Percentiles rank a stretch among this genome's conserved stretches.
phyloP scores from a whole-genome alignment of 1,140 invertebrate genomes.

The Euwallacea similis region DNA sequence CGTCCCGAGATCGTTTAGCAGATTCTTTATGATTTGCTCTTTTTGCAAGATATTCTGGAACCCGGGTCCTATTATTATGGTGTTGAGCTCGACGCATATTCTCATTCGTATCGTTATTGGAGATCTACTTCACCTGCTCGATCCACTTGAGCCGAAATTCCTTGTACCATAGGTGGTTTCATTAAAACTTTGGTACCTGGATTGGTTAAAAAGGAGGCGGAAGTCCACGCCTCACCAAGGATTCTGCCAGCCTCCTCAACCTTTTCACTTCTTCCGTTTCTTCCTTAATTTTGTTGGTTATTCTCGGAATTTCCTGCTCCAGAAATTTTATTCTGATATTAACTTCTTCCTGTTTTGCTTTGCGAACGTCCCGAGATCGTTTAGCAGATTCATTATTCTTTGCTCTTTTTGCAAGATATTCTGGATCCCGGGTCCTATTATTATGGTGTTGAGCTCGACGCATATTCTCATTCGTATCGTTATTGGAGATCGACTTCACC shows the following conservation, averaged over 20 bases:
- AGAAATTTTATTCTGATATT: constrained; percentile 75
- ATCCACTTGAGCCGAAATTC: too few species aligned
- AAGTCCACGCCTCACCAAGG: too few species aligned
- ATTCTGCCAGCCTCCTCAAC: constrained; percentile 27
- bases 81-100: too few species aligned
- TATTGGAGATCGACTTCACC: neutral
- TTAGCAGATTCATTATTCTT: constrained; percentile 98
- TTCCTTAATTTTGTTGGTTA: constrained; percentile 55
- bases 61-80: too few species aligned
- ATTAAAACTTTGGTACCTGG: too few species aligned
- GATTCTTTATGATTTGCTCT: too few species aligned
- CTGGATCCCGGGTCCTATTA: constrained; percentile 61
- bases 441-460: neutral
- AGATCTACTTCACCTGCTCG: too few species aligned
- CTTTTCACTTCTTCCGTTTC: constrained; percentile 59
- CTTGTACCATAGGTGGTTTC: too few species aligned
- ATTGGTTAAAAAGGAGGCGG: too few species aligned
- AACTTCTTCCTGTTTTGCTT: constrained; percentile 90
- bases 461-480: constrained; percentile 3
- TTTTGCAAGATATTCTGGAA: too few species aligned
- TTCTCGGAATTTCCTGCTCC: constrained; percentile 75
- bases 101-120: too few species aligned
- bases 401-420: constrained; percentile 82
- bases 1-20: too few species aligned
- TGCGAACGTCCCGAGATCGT: constrained; percentile 84